Evolutionary conservation across 2,797 vertebrate genomes (phyloP), one percentile per base, ranked within the genome.

Genomic region (Chrosomus eos): DNA sequence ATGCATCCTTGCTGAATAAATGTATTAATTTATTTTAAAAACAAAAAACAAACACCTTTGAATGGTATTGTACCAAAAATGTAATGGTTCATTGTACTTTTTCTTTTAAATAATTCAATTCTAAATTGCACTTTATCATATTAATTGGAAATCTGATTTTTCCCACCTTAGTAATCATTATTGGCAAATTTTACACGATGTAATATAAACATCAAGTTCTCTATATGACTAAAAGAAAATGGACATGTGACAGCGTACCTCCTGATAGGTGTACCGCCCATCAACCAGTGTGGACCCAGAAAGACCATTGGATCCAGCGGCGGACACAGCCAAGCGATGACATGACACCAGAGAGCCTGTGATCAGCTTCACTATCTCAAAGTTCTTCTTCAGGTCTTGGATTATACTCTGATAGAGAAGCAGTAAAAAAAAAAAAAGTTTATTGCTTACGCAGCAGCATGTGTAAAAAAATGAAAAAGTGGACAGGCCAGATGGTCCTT

Each of bases 301-400:
- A 28, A 99, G 93, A 45, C 97, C 97, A 70, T 94, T 96, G 31
- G 95, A 94, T 26, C 97, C 98, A 4, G 97, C 94, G 11, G 95
- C 95, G 0, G 96, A 96, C 40, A 95, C 96, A 5, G 98, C 97
- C 71, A 99, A 95, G 45, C 98, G 96, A 88, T 99, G 98, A 90
- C 98, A 99, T 72, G 97, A 97, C 88, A 99, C 96, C 3, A 99
- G 94, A 84, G 98, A 99, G 79, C 97, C 97, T 0, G 98, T 99
- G 89, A 99, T 98, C 94, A 99, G 81, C 88, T 99, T 99, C 87
- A 99, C 98, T 1, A 99, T 99, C 94, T 99, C 98, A 93, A 99
- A 99, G 91, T 99, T 99, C 93, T 99, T 99, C 95, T 99, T 99
- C 93, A 99, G 91, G 91, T 99, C 98, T 90, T 99, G 98, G 90